Evolutionary conservation across 2,888 invertebrate genomes (phyloP).

Genomic region (Pyrgus malvae): DNA sequence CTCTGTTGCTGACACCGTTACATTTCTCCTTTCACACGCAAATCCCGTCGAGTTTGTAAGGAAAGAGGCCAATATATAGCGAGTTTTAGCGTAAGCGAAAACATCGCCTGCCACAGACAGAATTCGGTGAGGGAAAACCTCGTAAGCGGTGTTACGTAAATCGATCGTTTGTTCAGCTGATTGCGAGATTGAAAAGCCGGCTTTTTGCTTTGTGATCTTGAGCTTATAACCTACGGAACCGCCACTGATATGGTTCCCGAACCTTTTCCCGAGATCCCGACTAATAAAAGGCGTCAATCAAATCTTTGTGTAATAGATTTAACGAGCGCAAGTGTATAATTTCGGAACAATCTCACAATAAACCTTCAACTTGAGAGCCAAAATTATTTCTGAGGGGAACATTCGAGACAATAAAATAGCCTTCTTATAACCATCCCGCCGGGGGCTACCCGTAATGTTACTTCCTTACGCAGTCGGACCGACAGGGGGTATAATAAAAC

Average conservation of each 20-base stretch:
- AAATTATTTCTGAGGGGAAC: constrained; percentile 58
- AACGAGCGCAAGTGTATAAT: constrained; percentile 43
- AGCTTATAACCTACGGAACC: constrained; percentile 41
- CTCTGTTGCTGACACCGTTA: constrained; percentile 62
- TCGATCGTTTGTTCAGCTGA: constrained; percentile 71
- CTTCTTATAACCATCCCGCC: constrained; percentile 60
- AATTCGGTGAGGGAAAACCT: constrained; percentile 50
- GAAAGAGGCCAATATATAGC: constrained; percentile 60
- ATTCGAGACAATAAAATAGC: constrained; percentile 61
- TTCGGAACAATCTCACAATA: constrained; percentile 54
- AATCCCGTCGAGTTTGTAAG: constrained; percentile 58
- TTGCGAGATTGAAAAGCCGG: constrained; percentile 64
- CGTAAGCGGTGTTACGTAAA: constrained; percentile 64
- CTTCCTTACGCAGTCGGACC: constrained; percentile 40
- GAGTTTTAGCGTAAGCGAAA: constrained; percentile 55
- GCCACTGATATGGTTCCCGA: constrained; percentile 7
- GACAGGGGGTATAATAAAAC: constrained; percentile 52
- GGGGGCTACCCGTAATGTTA: constrained; percentile 51
- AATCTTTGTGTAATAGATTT: constrained; percentile 42
- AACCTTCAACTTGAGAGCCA: constrained; percentile 55
- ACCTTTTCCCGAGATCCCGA: constrained; percentile 19
- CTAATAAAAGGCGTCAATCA: constrained; percentile 25
- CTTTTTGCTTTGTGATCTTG: constrained; percentile 59
- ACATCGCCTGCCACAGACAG: constrained; percentile 48
- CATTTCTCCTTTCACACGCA: constrained; percentile 66